phyloP scores from a whole-genome alignment of 2,113 vertebrate species.

The Chlorodrepanis virens region DNA sequence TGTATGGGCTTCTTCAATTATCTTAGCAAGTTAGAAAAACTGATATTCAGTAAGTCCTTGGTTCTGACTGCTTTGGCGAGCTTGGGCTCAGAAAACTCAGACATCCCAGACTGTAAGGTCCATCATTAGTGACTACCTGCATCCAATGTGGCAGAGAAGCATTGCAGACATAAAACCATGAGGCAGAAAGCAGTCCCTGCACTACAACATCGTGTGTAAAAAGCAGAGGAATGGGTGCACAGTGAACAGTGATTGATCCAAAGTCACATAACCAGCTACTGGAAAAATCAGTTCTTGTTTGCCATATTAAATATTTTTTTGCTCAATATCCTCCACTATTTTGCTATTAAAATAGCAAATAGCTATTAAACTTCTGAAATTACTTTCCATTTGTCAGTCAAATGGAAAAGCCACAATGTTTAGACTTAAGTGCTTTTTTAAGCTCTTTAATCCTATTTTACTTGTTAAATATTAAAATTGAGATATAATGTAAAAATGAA shows the following conservation, averaged over 20 bases:
- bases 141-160: accelerated
- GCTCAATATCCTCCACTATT: neutral
- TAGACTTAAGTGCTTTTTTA: neutral
- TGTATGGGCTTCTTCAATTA: neutral
- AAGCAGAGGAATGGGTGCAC: neutral
- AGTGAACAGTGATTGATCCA: neutral
- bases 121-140: no score
- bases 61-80: neutral
- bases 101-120: neutral
- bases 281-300: neutral
- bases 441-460: neutral
- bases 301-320: neutral
- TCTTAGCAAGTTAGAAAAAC: neutral
- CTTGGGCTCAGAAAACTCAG: neutral
- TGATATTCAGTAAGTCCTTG: neutral
- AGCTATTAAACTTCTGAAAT: neutral
- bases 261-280: neutral
- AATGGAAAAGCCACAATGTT: neutral
- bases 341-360: neutral
- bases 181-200: neutral
- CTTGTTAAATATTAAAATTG: neutral
- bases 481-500: neutral
- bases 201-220: neutral
- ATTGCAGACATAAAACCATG: neutral
- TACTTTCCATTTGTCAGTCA: neutral